Percentiles rank a stretch among this genome's conserved stretches.
Conservation (phyloP, 2,113 vertebrate species). For the Mola mola region DNA sequence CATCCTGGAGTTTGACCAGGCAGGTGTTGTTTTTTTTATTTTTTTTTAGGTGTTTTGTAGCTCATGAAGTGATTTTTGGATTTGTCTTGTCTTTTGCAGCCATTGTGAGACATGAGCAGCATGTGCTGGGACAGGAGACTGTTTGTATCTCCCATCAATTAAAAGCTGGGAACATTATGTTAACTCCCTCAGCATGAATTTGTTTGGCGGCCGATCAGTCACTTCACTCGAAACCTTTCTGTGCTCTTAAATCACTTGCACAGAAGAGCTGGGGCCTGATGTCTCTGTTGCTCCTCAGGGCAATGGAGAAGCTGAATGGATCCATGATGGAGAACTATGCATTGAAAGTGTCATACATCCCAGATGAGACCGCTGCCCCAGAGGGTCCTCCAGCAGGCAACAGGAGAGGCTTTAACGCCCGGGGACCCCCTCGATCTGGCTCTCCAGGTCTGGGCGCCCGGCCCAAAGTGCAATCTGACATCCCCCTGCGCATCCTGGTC, state of each 20-base stretch:
- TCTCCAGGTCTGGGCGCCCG: constrained; percentile 87
- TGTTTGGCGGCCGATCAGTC: no score
- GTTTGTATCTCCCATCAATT: no score
- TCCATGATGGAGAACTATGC: constrained; percentile 94
- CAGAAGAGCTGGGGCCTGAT: background rate
- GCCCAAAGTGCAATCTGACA: constrained; percentile 91
- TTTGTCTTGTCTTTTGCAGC: no score
- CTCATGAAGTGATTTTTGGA: no score
- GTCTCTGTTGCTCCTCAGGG: constrained; percentile 75
- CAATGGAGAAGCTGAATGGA: constrained; percentile 95
- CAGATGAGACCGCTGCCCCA: constrained; percentile 88
- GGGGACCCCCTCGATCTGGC: constrained; percentile 88
- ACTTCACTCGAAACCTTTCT: no score
- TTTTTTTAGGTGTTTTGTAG: no score
- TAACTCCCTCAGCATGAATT: no score
- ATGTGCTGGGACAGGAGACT: no score
- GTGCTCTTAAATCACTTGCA: no score
- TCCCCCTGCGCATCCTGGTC: constrained; percentile 93
- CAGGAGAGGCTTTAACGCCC: constrained; percentile 87
- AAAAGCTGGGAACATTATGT: no score
- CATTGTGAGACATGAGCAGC: no score
- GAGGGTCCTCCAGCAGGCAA: constrained; percentile 78
- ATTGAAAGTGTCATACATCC: constrained; percentile 96
- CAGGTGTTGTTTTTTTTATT: background rate
- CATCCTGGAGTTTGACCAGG: constrained; percentile 4